phyloP scores from a whole-genome alignment of 1,140 invertebrate genomes.

The Conus betulinus region DNA sequence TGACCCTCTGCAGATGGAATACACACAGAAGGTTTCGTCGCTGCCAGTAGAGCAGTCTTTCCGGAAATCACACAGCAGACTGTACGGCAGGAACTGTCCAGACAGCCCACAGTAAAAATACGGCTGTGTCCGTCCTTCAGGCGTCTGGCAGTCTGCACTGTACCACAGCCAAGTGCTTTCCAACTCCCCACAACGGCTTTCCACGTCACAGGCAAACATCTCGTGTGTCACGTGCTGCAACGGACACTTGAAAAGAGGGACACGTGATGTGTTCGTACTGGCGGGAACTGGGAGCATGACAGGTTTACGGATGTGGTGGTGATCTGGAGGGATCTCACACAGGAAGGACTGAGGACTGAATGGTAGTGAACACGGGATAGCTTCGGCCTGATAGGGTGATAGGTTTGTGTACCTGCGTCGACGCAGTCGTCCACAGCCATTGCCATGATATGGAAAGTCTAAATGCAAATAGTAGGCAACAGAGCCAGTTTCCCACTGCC shows the following conservation, averaged over 20 bases:
- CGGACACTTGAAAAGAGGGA: too few species aligned
- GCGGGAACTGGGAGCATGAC: neutral
- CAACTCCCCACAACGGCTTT: too few species aligned
- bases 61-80: too few species aligned
- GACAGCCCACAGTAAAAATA: too few species aligned
- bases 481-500: neutral
- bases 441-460: neutral
- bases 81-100: too few species aligned
- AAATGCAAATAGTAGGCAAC: neutral
- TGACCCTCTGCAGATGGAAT: too few species aligned
- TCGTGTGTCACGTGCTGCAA: too few species aligned
- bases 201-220: neutral
- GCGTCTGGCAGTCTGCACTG: too few species aligned
- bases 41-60: too few species aligned
- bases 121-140: too few species aligned
- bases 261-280: neutral
- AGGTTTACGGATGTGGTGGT: neutral
- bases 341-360: neutral
- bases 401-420: neutral
- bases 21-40: too few species aligned
- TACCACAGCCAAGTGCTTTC: too few species aligned
- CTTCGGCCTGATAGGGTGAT: neutral
- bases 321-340: neutral
- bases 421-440: neutral
- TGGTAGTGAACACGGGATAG: neutral